A percentile compares a stretch with the other conserved stretches of the same genome.
phyloP scores from a whole-genome alignment of 2,888 invertebrate species.

The Thalpophila matura region DNA sequence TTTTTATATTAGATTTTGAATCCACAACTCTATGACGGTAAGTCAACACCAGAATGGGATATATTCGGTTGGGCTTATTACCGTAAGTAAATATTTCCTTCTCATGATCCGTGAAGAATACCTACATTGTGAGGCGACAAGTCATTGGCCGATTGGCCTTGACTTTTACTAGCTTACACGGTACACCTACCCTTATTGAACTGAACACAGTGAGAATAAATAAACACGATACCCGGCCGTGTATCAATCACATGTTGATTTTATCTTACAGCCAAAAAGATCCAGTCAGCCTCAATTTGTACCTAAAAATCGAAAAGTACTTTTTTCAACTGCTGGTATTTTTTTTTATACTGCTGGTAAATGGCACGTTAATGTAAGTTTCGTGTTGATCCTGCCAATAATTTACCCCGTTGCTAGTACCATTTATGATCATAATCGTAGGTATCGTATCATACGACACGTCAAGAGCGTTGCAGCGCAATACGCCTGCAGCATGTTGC shows the following conservation, averaged over 20 bases:
- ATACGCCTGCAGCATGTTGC: no score
- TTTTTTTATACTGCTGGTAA: no score
- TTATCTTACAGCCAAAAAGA: conserved; percentile 4
- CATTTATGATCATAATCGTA: no score
- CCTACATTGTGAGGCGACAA: conserved; percentile 24
- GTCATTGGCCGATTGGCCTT: conserved; percentile 62
- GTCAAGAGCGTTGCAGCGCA: no score
- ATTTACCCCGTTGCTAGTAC: no score
- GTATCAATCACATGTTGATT: conserved; percentile 30
- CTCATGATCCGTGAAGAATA: conserved; percentile 14
- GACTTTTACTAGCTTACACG: conserved; percentile 50
- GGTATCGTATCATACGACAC: no score
- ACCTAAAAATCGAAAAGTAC: neutral
- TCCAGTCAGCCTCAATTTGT: neutral
- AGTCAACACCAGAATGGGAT: neutral
- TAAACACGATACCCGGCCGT: conserved; percentile 33
- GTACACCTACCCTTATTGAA: conserved; percentile 36
- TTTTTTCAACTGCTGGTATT: neutral
- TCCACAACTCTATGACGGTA: neutral
- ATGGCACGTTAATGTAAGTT: no score
- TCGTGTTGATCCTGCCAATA: no score
- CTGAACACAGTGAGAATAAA: conserved; percentile 35
- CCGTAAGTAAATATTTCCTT: conserved; percentile 37
- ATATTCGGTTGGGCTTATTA: conserved; percentile 1
- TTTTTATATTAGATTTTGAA: no score